Evolutionary conservation across 2,113 vertebrate genomes (phyloP).

Genomic region (Caracal caracal): DNA sequence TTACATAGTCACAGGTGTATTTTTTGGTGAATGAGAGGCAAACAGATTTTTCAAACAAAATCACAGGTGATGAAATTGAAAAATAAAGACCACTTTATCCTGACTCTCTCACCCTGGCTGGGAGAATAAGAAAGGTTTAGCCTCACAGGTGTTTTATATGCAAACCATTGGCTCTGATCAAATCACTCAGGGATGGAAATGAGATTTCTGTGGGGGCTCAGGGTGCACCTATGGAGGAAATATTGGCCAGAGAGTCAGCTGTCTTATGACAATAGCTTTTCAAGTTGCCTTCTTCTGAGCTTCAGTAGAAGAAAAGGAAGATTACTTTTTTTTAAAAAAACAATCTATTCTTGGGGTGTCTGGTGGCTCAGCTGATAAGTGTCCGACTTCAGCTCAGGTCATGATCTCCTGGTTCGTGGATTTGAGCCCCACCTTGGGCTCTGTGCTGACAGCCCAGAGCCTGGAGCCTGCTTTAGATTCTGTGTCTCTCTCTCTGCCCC

Average conservation of each 20-base stretch:
- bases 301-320: neutral
- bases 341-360: too few species aligned
- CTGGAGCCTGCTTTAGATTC: too few species aligned
- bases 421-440: too few species aligned
- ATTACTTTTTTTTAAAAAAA: neutral
- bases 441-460: too few species aligned
- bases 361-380: too few species aligned
- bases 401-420: too few species aligned
- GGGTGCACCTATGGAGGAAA: neutral
- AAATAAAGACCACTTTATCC: neutral
- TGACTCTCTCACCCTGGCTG: neutral
- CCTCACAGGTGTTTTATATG: neutral
- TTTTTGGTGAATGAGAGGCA: neutral
- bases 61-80: neutral
- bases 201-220: neutral
- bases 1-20: neutral
- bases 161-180: neutral
- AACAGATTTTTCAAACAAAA: conserved; percentile 22
- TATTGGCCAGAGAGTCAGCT: neutral
- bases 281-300: neutral
- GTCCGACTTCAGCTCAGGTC: too few species aligned
- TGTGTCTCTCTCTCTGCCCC: too few species aligned
- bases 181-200: neutral
- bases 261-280: neutral
- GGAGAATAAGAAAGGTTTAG: neutral